phyloP scores from a whole-genome alignment of 2,888 invertebrate species.

The Kryphioiulus occultus region DNA sequence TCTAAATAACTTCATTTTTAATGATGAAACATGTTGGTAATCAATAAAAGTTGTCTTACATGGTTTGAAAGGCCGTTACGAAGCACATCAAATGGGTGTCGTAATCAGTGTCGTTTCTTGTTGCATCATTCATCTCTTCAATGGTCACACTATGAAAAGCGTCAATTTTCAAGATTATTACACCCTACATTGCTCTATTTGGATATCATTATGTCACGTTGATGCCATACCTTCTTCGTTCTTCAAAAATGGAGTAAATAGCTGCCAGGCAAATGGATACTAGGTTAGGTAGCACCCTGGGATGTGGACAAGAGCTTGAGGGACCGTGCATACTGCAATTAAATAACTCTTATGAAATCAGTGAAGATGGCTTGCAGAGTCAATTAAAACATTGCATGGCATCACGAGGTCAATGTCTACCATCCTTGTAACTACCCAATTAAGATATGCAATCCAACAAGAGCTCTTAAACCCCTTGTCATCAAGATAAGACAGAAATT shows the following conservation, averaged over 20 bases:
- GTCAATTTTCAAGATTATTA: neutral
- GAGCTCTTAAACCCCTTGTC: neutral
- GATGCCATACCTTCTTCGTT: slow-evolving; percentile 55
- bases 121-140: slow-evolving; percentile 54
- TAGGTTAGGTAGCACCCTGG: slow-evolving; percentile 79
- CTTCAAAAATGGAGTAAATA: slow-evolving; percentile 68
- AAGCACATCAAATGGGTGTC: slow-evolving; percentile 64
- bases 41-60: slow-evolving; percentile 60
- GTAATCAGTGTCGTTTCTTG: slow-evolving; percentile 59
- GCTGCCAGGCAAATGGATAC: slow-evolving; percentile 80
- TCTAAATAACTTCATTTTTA: neutral
- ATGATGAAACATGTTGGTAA: slow-evolving; percentile 54
- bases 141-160: slow-evolving; percentile 46
- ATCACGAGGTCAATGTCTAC: no score
- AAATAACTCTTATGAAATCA: slow-evolving; percentile 43
- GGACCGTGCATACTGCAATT: slow-evolving; percentile 72
- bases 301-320: slow-evolving; percentile 77
- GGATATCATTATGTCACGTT: neutral
- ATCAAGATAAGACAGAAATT: neutral
- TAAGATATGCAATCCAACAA: neutral
- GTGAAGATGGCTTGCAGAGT: no score
- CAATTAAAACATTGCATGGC: no score
- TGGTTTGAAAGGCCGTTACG: slow-evolving; percentile 64
- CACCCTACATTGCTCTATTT: neutral
- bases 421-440: neutral